A percentile compares a stretch with the other conserved stretches of the same genome.
phyloP scores from a whole-genome alignment of 2,113 vertebrate species.

The Podarcis raffonei region DNA sequence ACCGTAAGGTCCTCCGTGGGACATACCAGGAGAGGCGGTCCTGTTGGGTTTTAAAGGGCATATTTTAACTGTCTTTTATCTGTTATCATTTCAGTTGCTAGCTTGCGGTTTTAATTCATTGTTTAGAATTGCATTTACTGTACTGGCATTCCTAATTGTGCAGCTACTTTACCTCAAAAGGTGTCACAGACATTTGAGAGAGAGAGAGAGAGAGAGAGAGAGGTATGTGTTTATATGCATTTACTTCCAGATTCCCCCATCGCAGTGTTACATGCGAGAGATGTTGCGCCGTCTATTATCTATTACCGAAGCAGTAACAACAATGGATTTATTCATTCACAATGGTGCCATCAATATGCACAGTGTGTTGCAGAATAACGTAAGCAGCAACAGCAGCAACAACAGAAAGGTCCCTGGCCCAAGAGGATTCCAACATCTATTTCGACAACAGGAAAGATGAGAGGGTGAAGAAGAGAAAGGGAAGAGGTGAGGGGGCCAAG shows the following conservation, averaged over 20 bases:
- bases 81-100: not conserved
- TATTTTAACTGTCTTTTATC: not conserved
- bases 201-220: not conserved
- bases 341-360: too few species aligned
- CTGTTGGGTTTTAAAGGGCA: not conserved
- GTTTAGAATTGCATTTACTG: not conserved
- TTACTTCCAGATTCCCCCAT: not conserved
- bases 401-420: not conserved
- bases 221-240: not conserved
- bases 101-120: not conserved
- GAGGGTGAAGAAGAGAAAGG: not conserved
- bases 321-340: not conserved
- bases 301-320: too few species aligned
- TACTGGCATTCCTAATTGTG: not conserved
- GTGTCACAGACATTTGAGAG: not conserved
- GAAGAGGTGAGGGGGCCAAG: not conserved
- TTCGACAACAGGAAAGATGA: not conserved
- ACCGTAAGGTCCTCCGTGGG: too few species aligned
- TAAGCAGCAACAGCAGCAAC: too few species aligned
- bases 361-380: too few species aligned
- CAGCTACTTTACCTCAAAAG: not conserved
- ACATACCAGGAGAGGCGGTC: too few species aligned
- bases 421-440: too few species aligned
- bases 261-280: not conserved
- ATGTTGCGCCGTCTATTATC: not conserved